Base-by-base conservation (phyloP, 2,797 vertebrate genomes). In the Trachops cirrhosus region DNA sequence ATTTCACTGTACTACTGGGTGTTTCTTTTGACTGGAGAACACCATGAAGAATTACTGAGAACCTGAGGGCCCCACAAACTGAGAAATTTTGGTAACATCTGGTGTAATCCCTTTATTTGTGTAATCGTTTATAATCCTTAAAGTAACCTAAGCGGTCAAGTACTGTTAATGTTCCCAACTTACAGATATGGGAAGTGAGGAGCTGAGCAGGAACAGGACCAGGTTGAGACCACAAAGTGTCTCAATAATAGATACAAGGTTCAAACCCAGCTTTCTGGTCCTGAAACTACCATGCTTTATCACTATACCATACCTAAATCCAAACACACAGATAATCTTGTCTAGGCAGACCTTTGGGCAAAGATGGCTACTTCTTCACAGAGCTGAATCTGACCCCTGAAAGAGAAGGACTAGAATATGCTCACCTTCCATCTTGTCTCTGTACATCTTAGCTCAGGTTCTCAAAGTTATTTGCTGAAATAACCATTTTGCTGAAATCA, bases 381-480 rank as follows among this genome's bases (percentile, higher is more conserved):
- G 91, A 78, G 9, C 16, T 86, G 12, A 85, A n/a, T 39, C 84
- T 95, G 34, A 68, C 32, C 6, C 26, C 19, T 70, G 78, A 57
- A 7, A 26, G 16, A 54, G 5, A 92, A 59, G 29, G 67, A 34
- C 5, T 11, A 41, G 68, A 8, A 3, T 48, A 64, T 15, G 11
- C 75, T 86, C 79, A 57, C 32, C 44, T 82, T 5, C 7, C 15
- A 74, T 86, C n/a, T 82, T 52, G 52, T 89, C 73, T 50, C 11
- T 68, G 29, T 24, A 46, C 48, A 1, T 50, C 62, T 50, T 79
- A 94, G 48, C 48, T 90, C 39, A 86, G 37, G 39, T 37, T 94
- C 52, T 84, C 89, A 89, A 75, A 78, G 12, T 7, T 80, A 44
- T 83, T 90, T 89, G 73, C 37, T 93, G 37, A 92, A 87, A 78